phyloP scores from a whole-genome alignment of 2,797 vertebrate species.

The Argentina silus region DNA sequence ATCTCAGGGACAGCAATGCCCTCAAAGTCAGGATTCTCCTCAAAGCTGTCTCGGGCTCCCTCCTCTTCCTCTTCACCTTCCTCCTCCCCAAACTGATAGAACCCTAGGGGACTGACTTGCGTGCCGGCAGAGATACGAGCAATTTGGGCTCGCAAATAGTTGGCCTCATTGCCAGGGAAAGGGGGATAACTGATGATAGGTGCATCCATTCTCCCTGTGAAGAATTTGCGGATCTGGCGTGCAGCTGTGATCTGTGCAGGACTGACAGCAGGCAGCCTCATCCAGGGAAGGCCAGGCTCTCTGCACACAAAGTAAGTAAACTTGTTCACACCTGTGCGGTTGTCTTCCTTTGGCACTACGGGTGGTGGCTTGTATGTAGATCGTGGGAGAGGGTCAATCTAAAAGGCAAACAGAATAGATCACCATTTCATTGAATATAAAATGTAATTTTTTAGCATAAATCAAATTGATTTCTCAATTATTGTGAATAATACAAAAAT shows the following conservation, averaged over 20 bases:
- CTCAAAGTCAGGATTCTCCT: slow-evolving; percentile 91
- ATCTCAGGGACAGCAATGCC: slow-evolving; percentile 81
- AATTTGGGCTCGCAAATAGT: slow-evolving; percentile 92
- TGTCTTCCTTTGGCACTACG: slow-evolving; percentile 81
- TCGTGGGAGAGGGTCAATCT: slow-evolving; percentile 70
- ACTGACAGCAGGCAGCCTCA: slow-evolving; percentile 85
- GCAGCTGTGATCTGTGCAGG: slow-evolving; percentile 88
- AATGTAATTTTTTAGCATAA: not conserved
- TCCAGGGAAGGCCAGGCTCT: slow-evolving; percentile 88
- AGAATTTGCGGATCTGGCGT: slow-evolving; percentile 88
- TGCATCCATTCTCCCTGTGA: slow-evolving; percentile 86
- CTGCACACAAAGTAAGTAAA: slow-evolving; percentile 90
- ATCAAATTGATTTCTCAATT: too few species aligned
- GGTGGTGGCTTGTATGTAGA: slow-evolving; percentile 80
- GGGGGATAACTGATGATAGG: slow-evolving; percentile 88
- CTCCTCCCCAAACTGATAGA: slow-evolving; percentile 86
- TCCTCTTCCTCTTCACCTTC: slow-evolving; percentile 88
- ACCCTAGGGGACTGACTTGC: slow-evolving; percentile 89
- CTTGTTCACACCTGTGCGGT: slow-evolving; percentile 86
- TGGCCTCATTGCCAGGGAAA: slow-evolving; percentile 91
- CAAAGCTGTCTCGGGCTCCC: slow-evolving; percentile 68
- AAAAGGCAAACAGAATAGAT: slow-evolving; percentile 18
- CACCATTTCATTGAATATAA: not conserved
- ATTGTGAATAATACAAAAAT: not conserved
- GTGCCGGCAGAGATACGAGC: slow-evolving; percentile 93